Base-by-base conservation (phyloP, 2,888 invertebrate genomes). In the Drepanosiphum platanoidis region DNA sequence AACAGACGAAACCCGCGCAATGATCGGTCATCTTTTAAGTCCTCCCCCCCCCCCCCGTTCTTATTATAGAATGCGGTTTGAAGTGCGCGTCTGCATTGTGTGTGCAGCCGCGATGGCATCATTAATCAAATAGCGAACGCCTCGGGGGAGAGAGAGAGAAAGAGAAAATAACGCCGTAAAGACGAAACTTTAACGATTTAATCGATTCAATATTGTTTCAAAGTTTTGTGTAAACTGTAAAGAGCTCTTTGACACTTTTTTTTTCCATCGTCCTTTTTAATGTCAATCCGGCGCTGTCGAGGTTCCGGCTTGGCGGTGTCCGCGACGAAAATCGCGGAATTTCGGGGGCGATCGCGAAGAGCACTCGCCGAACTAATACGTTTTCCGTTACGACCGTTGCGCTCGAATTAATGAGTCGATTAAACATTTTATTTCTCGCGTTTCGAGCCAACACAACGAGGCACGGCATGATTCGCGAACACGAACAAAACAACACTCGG, bases 141-240 rank as follows among this genome's bases (percentile, higher is more conserved):
- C 58, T 30, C 68, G 32, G 27, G n/a, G 64, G 13, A 30, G 11
- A 2, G 52, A 52, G 3, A 22, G 52, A 8, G n/a, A 8, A 22
- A 15, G n/a, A 61, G 46, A 71, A 32, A n/a, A n/a, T n/a, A n/a
- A 22, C 36, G 58, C 84, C 30, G 34, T 46, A 39, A 74, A 58
- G n/a, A 32, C 36, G 52, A 77, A 84, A 84, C 68, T 77, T 77
- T 77, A 77, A 84, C 77, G 68, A 70, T 83, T 83, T 83, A 83
- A 75, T 83, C 66, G 83, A 75, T 77, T 58, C 68, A 52, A 75
- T 52, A 66, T 84, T 52, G 66, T 77, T 68, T 68, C 75, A 66
- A 68, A 77, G 66, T 84, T 84, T 75, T 22, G 46, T 18, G 52
- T 58, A 71, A 34, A 34, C 34, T 18, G 52, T 58, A 71, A 34